A percentile compares a stretch with the other conserved stretches of the same genome.
These are phyloP conservation scores for Ardeotis arabs DNA, from an alignment of 2,113 vertebrate species.

Conservation along the genomic window DNA sequence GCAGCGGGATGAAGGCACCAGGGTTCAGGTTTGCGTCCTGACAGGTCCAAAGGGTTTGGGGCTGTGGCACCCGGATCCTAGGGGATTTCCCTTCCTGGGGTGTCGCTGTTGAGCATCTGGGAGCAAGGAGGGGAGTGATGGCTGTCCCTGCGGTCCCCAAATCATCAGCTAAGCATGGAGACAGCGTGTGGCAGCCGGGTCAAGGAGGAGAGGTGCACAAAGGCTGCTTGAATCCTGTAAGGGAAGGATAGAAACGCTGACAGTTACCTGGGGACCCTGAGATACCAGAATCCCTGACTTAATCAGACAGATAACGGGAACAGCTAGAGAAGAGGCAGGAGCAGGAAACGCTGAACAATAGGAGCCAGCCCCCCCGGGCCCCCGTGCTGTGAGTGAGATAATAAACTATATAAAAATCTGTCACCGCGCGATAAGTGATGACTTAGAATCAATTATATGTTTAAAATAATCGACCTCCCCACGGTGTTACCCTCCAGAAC, in stretches of 20 bases:
- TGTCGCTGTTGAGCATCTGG: neutral
- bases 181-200: neutral
- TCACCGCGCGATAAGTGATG: slow-evolving; percentile 78
- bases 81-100: neutral
- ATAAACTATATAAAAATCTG: slow-evolving; percentile 81
- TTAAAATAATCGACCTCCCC: slow-evolving; percentile 79
- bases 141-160: neutral
- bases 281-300: slow-evolving; percentile 74
- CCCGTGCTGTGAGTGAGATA: slow-evolving; percentile 69
- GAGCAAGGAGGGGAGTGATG: neutral
- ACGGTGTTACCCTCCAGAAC: slow-evolving; percentile 19
- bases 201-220: slow-evolving; percentile 54
- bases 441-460: slow-evolving; percentile 82
- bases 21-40: neutral
- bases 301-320: slow-evolving; percentile 76
- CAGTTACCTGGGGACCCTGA: slow-evolving; percentile 68
- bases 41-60: accelerated
- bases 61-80: accelerated
- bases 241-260: neutral
- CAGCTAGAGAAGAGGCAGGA: slow-evolving; percentile 45
- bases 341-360: slow-evolving; percentile 67
- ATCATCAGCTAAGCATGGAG: neutral
- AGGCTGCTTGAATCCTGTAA: slow-evolving; percentile 25
- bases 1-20: neutral
- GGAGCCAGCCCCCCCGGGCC: slow-evolving; percentile 50